Conservation (phyloP, 2,888 invertebrate species). For the Hydriomena furcata region DNA sequence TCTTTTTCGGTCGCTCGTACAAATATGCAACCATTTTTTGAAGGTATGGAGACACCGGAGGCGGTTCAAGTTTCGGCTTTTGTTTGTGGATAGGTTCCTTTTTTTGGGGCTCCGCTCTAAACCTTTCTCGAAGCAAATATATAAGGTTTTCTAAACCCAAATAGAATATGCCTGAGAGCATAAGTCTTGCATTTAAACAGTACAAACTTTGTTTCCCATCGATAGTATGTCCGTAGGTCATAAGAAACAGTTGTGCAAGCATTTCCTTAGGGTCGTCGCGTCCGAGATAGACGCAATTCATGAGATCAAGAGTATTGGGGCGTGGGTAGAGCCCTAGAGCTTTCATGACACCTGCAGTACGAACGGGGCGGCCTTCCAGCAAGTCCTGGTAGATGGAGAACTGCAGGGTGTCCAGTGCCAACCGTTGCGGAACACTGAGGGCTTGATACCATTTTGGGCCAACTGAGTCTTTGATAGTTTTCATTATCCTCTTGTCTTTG, state of each 20-base stretch:
- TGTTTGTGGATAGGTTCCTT: conserved; percentile 38
- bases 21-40: conserved; percentile 56
- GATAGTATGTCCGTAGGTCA: conserved; percentile 56
- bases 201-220: conserved; percentile 58
- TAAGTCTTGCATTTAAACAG: conserved; percentile 59
- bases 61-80: conserved; percentile 46
- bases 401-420: conserved; percentile 57
- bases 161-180: conserved; percentile 67
- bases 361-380: conserved; percentile 61
- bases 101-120: conserved; percentile 48
- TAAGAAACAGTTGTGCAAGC: conserved; percentile 63
- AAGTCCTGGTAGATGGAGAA: conserved; percentile 65
- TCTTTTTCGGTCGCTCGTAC: conserved; percentile 49
- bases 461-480: conserved; percentile 43
- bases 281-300: conserved; percentile 60
- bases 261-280: conserved; percentile 64
- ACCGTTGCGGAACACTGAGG: conserved; percentile 64
- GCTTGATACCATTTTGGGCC: conserved; percentile 75
- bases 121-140: conserved; percentile 52
- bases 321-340: conserved; percentile 59
- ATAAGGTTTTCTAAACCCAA: conserved; percentile 62
- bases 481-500: conserved; percentile 43
- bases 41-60: conserved; percentile 62
- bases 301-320: conserved; percentile 55
- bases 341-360: conserved; percentile 51